These are phyloP conservation scores for Orthonychiurus folsomi DNA, from an alignment of 2,888 invertebrate genomes.

Conservation along the genomic window DNA sequence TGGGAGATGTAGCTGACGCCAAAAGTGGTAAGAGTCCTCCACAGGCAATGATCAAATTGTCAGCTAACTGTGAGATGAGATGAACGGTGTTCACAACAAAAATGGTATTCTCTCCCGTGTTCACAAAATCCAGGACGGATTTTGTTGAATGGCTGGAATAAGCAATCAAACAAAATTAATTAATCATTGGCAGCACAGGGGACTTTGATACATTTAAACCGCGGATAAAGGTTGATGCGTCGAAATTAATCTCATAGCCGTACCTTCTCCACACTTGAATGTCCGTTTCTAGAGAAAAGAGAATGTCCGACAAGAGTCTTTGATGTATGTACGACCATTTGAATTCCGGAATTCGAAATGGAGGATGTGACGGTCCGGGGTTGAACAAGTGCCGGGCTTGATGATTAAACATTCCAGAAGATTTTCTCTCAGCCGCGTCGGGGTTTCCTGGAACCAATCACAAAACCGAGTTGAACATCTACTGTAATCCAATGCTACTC, in stretches of 20 bases:
- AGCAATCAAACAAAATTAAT: not conserved
- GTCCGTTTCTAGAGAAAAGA: conserved; percentile 94
- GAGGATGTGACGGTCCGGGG: conserved; percentile 83
- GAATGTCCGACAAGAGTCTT: conserved; percentile 84
- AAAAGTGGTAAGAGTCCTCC: conserved; percentile 91
- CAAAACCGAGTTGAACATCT: not conserved
- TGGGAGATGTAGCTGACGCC: conserved; percentile 96
- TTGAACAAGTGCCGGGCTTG: conserved; percentile 76
- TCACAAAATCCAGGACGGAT: conserved; percentile 94
- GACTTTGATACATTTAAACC: not conserved
- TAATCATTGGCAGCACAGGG: not conserved
- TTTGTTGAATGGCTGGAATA: conserved; percentile 81
- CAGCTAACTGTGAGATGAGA: conserved; percentile 94
- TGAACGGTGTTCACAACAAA: conserved; percentile 99
- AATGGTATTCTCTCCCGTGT: conserved; percentile 95
- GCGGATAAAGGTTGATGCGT: not conserved
- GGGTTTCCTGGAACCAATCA: conserved; percentile 55
- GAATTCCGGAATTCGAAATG: conserved; percentile 98
- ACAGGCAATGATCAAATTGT: conserved; percentile 97
- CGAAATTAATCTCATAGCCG: conserved; percentile 8
- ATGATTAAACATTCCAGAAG: conserved; percentile 39
- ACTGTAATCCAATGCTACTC: not conserved
- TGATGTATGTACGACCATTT: conserved; percentile 99
- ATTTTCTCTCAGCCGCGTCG: conserved; percentile 30
- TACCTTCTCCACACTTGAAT: conserved; percentile 79